Base-by-base conservation (phyloP, 2,797 vertebrate genomes). In the Chaunax sp. region DNA sequence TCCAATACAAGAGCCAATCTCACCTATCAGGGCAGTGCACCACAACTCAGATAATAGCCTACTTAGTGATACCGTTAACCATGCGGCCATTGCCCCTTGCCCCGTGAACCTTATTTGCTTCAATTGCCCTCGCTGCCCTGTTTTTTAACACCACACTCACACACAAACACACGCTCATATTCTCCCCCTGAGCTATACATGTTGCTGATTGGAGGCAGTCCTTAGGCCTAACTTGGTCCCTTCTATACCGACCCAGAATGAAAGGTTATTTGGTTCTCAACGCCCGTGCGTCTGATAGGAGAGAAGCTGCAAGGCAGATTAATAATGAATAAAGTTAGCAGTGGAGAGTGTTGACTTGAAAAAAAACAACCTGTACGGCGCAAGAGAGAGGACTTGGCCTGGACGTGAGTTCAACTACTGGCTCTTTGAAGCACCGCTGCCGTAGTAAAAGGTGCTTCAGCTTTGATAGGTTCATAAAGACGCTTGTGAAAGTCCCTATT, bases 261-360 rank as follows among this genome's bases (percentile, higher is more conserved):
- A 89, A 81, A 89, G 87, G 84, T 84, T 69, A 87, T 26, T 56
- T 19, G 79, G 74, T 87, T 89, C 38, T 52, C 26, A 15, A 77
- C 74, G 13, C 70, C 87, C 87, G 66, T 50, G 22, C 49, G 68
- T 74, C 73, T 89, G 83, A 92, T 91, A 92, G 90, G 81, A 75
- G 82, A 68, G 18, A 37, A 55, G 59, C 74, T 60, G 74, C 43
- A 2, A 43, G 56, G 53, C 53, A 69, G 81, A 90, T 90, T 92
- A 90, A 89, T 88, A 79, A 91, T 83, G 68, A 86, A 75, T 83
- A 83, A 84, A 81, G 72, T 76, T n/a, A 70, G 73, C 75, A 62
- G 82, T 62, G 64, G 50, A 84, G 70, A 56, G 56, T 43, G 28
- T 62, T 66, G 40, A 75, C 70, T 74, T 80, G 83, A 90, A 88